phyloP scores from a whole-genome alignment of 2,113 vertebrate species.

The Megalops atlanticus region DNA sequence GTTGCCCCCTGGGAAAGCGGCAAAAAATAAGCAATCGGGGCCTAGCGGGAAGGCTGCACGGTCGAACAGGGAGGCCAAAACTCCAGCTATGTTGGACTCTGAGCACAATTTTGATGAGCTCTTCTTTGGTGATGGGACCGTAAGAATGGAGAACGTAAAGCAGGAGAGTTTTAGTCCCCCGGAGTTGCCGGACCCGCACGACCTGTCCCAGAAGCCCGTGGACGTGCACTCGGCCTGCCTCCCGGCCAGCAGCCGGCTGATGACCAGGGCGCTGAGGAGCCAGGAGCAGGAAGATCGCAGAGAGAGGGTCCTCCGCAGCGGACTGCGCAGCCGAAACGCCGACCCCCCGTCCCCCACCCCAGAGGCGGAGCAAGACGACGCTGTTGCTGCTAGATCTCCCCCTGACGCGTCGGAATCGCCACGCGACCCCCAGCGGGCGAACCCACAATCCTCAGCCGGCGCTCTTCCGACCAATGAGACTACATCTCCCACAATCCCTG shows the following conservation, averaged over 20 bases:
- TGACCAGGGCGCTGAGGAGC: slow-evolving; percentile 62
- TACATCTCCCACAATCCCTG: slow-evolving; percentile 26
- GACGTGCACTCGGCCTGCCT: slow-evolving; percentile 57
- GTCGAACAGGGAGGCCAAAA: slow-evolving; percentile 18
- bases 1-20: neutral
- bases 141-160: slow-evolving; percentile 32
- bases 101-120: neutral
- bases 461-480: slow-evolving; percentile 28
- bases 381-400: neutral
- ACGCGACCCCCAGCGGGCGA: slow-evolving; percentile 36
- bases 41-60: neutral
- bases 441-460: slow-evolving; percentile 38
- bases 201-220: slow-evolving; percentile 26
- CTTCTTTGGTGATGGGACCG: neutral
- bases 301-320: slow-evolving; percentile 45
- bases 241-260: slow-evolving; percentile 65
- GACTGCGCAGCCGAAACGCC: slow-evolving; percentile 36
- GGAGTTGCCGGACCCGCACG: neutral
- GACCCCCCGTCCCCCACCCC: neutral
- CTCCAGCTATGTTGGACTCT: neutral
- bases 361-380: neutral
- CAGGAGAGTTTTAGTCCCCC: slow-evolving; percentile 36
- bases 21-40: slow-evolving; percentile 30
- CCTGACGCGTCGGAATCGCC: neutral
- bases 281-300: slow-evolving; percentile 55